Evolutionary conservation across 2,888 invertebrate genomes (phyloP), one percentile per base, ranked within the genome.

Genomic region (Hedychridium roseum): DNA sequence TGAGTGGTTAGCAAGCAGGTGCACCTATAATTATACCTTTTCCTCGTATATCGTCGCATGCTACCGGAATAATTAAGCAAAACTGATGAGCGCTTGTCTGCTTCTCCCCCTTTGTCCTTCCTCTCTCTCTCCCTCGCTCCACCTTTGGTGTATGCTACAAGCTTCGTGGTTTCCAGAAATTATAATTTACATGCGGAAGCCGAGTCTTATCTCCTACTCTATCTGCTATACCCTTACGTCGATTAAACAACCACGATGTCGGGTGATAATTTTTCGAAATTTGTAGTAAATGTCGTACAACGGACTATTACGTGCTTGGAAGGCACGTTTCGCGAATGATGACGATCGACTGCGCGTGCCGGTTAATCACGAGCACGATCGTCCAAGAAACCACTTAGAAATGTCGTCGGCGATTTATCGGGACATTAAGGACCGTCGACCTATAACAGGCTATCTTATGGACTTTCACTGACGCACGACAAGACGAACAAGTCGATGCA

Each of bases 1-100:
- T 60, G 60, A 58, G 54, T 55, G 58, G 63, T 66, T 65, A 63
- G 55, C 60, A 45, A 57, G 62, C 68, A 68, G 68, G 68, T 68
- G 68, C 60, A 54, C 50, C 49, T 57, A 58, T 68, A 68, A 68
- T 68, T 68, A 68, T 60, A 68, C 60, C 54, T 51, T 66, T 54
- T 56, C 59, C 55, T 51, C 58, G 52, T 55, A 50, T 54, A 60
- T 64, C 64, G 61, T 61, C 61, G 60, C 66, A 54, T 61, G 57
- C 61, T 57, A 61, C 57, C 53, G 59, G 56, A 66, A 66, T 66
- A 66, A 66, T 66, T 57, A 61, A 61, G 57, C 54, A 54, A 61
- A 60, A 64, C 64, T 57, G 63, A 63, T 58, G 61, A 56, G 50
- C 53, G 39, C 36, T 23, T n/a, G n/a, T n/a, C n/a, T n/a, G n/a